Base-by-base conservation (phyloP, 2,888 invertebrate species). In the Chalcis sispes region DNA sequence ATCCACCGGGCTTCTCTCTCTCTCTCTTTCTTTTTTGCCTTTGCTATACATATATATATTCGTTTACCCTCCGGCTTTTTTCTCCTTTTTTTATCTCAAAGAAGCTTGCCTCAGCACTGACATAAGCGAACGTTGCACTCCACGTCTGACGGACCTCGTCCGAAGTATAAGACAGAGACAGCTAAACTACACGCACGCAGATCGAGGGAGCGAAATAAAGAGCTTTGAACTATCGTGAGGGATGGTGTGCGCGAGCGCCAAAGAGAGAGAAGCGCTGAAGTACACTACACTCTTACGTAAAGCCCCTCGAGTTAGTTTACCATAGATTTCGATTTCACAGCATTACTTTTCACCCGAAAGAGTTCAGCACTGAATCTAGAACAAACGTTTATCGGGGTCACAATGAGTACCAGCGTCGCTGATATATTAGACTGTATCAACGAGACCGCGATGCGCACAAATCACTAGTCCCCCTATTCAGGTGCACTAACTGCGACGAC, bases 61-160 rank as follows among this genome's bases (percentile, higher is more conserved):
- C n/a, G n/a, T n/a, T n/a, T n/a, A n/a, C n/a, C n/a, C n/a, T 58
- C 69, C 58, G 32, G 7, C 48, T 59, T 36, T 15, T 36, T 59
- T 36, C 5, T 36, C 5, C 36, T 36, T 36, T 4, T 10, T 36
- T 10, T 7, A 36, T n/a, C 29, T 20, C 58, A 8, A 58, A 32
- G 32, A 58, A 58, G n/a, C 32, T 32, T 54, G 13, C 25, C 25
- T 23, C 2, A 10, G 27, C 54, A 54, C 32, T 58, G 32, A 15
- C 58, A 58, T 18, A 32, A 58, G n/a, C 58, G 58, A 32, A 10
- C 58, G 58, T 32, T 58, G 58, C 58, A 58, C 58, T 32, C 58
- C 18, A 27, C 32, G 58, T 29, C 58, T 25, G 58, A 15, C 25
- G 13, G 15, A 15, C 27, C 8, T 10, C 25, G 8, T 54, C 46